Conservation (phyloP, 2,888 invertebrate species). For the Sphaeridia pumilis region DNA sequence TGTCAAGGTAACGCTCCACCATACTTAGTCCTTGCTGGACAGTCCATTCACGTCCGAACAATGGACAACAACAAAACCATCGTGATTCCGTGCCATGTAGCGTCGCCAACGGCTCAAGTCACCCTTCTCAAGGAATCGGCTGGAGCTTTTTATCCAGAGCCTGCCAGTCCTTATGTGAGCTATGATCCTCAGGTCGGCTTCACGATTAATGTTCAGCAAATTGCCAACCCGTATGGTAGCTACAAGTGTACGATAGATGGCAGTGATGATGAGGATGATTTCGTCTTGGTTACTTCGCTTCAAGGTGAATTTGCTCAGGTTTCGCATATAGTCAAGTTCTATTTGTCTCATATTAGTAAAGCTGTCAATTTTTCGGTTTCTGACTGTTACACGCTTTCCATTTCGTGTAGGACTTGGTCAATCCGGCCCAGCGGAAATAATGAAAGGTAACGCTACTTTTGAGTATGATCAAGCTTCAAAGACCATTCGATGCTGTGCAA, state of each 20-base stretch:
- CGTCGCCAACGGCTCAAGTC: conserved; percentile 23
- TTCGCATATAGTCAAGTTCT: background rate
- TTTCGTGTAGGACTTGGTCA: conserved; percentile 2
- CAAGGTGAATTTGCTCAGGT: conserved; percentile 9
- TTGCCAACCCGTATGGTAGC: conserved; percentile 21
- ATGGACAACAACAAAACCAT: conserved; percentile 18
- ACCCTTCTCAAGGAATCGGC: conserved; percentile 20
- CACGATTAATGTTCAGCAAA: conserved; percentile 21
- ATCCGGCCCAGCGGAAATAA: conserved; percentile 8
- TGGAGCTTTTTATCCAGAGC: conserved; percentile 1
- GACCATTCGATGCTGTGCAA: conserved; percentile 32
- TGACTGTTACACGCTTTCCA: background rate
- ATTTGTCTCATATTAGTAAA: background rate
- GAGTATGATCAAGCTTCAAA: conserved; percentile 21
- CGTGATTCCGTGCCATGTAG: conserved; percentile 29
- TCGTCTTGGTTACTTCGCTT: conserved; percentile 11
- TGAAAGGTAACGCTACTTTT: conserved; percentile 26
- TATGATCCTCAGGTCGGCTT: conserved; percentile 29
- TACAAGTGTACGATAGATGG: conserved; percentile 27
- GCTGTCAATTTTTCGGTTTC: too few species aligned
- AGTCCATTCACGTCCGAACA: conserved; percentile 23
- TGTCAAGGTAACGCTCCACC: conserved; percentile 16
- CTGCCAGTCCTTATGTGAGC: conserved; percentile 21
- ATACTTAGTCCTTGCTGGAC: conserved; percentile 27
- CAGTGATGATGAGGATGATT: conserved; percentile 21